Evolutionary conservation across 2,888 invertebrate genomes (phyloP).

Genomic region (Drosophila recens): DNA sequence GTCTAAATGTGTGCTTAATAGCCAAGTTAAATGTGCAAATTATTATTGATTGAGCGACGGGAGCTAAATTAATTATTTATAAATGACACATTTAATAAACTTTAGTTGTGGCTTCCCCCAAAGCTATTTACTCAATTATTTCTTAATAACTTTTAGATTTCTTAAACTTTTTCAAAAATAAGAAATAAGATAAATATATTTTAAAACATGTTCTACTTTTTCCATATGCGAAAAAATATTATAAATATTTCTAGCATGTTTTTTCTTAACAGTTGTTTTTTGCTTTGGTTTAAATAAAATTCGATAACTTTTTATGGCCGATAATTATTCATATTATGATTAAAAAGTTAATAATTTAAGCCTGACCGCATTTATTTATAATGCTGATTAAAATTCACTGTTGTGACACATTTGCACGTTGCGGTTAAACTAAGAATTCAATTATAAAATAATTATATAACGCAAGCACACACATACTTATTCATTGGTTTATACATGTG

Average conservation of each 20-base stretch:
- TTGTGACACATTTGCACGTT: constrained; percentile 21
- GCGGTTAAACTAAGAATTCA: constrained; percentile 15
- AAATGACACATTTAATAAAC: constrained; percentile 9
- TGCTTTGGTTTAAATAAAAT: constrained; percentile 11
- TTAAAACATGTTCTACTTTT: too few relatives aligned
- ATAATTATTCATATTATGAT: constrained; percentile 43
- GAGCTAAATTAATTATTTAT: constrained; percentile 6
- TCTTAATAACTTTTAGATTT: not conserved
- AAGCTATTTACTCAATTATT: not conserved
- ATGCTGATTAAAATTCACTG: constrained; percentile 34
- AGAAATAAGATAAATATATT: too few relatives aligned
- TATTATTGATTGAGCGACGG: constrained; percentile 19
- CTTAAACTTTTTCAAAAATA: not conserved
- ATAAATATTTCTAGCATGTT: too few relatives aligned
- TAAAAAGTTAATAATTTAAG: constrained; percentile 41
- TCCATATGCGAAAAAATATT: too few relatives aligned
- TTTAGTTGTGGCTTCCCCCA: not conserved
- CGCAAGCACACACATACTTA: not conserved
- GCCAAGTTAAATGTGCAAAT: constrained; percentile 32
- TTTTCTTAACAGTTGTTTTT: not conserved
- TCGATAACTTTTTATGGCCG: not conserved
- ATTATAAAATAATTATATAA: constrained; percentile 8
- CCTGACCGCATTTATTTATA: constrained; percentile 40
- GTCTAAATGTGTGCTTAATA: constrained; percentile 22
- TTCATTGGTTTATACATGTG: not conserved